Percentiles rank a stretch among this genome's conserved stretches.
phyloP scores from a whole-genome alignment of 2,888 invertebrate genomes.

The Tenthredo notha region DNA sequence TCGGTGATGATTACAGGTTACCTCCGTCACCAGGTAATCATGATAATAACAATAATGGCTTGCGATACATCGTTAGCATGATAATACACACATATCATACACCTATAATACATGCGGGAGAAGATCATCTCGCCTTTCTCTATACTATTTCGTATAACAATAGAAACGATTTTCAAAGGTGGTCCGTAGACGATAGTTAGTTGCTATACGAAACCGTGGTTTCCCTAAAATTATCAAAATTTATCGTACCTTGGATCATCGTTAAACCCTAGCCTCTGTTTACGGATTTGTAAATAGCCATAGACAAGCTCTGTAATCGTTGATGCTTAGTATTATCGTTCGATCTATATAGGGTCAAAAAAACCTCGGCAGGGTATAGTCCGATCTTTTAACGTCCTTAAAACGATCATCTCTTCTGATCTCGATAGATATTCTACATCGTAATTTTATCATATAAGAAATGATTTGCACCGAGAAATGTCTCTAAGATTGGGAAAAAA shows the following conservation, averaged over 20 bases:
- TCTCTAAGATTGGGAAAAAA: too few relatives aligned
- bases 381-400: background rate
- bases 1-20: conserved; percentile 50
- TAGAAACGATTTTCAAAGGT: conserved; percentile 2
- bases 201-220: background rate
- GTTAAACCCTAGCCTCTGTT: background rate
- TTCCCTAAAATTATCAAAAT: conserved; percentile 34
- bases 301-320: conserved; percentile 19
- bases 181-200: background rate
- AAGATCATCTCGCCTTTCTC: background rate
- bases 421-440: too few relatives aligned
- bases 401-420: background rate
- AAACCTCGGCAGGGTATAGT: background rate
- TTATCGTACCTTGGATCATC: conserved; percentile 36
- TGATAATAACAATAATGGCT: conserved; percentile 49
- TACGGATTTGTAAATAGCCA: conserved; percentile 10
- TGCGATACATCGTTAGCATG: conserved; percentile 35
- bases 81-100: conserved; percentile 25
- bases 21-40: conserved; percentile 48
- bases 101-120: background rate
- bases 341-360: background rate
- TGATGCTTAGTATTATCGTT: conserved; percentile 32
- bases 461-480: too few relatives aligned
- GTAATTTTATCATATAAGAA: background rate
- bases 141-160: background rate